Base-by-base conservation (phyloP, 2,888 invertebrate species). In the Heliconius hortense region DNA sequence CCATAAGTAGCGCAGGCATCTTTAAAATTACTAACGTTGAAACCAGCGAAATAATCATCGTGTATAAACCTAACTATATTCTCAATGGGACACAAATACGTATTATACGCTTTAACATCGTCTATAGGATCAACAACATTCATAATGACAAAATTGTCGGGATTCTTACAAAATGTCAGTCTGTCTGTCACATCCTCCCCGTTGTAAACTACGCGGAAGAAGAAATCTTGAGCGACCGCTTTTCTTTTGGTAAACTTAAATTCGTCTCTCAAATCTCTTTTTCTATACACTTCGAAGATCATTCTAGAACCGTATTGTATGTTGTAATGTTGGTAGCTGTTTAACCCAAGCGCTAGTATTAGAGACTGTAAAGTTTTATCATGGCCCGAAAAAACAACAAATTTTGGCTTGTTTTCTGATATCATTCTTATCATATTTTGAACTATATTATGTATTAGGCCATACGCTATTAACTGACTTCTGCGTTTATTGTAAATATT, bases 361-460 rank as follows among this genome's bases (percentile, higher is more conserved):
- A 99, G 89, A 79, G 98, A 97, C 83, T 98, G 97, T 59, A 99
- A 85, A 0, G 98, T 98, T 84, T 97, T 97, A 88, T 99, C 99
- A 83, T 99, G 99, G 0, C 98, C 98, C 0, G 98, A 98, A 86
- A 97, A 98, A 0, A 98, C 84, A 0, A 97, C 96, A 75, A 98
- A 95, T 83, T 96, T 96, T 0, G 96, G 96, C 76, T 95, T 95
- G 76, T 95, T 95, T 69, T 97, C 96, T 0, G 96, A 96, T 80
- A 97, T 96, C 94, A 97, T 97, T 81, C 96, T 95, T 15, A 97
- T 93, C 95, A 98, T 96, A 84, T 97, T 96, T 63, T 96, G 96
- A 0, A 93, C 97, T 70, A 98, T 96, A 84, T 97, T 97, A 35
- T 96, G 95, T 68, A 98, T 95, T 82, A 98, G 92, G 11, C 98